Conservation (phyloP, 2,797 vertebrate species). For the Sebastes matsubarae region DNA sequence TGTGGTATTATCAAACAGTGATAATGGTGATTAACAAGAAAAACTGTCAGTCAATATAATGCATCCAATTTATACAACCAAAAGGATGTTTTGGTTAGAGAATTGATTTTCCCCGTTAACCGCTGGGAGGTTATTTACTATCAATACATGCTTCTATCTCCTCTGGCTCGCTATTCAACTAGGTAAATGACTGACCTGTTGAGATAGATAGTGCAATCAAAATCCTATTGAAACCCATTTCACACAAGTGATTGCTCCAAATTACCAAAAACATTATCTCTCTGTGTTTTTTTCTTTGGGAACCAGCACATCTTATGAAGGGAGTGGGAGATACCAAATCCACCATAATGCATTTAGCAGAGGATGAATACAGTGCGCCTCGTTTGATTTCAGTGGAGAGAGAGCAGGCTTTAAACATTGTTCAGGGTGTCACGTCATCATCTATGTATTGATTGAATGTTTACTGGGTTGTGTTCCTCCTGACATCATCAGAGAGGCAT, state of each 20-base stretch:
- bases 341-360: background rate
- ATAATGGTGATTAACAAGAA: background rate
- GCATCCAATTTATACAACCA: background rate
- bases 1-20: background rate
- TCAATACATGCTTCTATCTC: background rate
- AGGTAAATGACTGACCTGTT: constrained; percentile 27
- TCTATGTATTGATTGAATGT: background rate
- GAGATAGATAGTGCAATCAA: constrained; percentile 35
- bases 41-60: background rate
- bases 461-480: background rate
- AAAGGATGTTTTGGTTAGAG: background rate
- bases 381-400: background rate
- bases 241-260: constrained; percentile 28
- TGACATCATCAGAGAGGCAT: background rate
- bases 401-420: background rate
- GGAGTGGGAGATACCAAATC: background rate
- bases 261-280: constrained; percentile 40
- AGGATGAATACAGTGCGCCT: background rate
- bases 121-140: constrained; percentile 1
- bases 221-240: constrained; percentile 37
- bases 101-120: constrained; percentile 5
- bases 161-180: background rate
- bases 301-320: constrained; percentile 11
- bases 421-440: background rate
- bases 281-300: constrained; percentile 10